A percentile compares a stretch with the other conserved stretches of the same genome.
These are phyloP conservation scores for Merluccius polli DNA, from an alignment of 2,797 vertebrate species.

Conservation along the genomic window DNA sequence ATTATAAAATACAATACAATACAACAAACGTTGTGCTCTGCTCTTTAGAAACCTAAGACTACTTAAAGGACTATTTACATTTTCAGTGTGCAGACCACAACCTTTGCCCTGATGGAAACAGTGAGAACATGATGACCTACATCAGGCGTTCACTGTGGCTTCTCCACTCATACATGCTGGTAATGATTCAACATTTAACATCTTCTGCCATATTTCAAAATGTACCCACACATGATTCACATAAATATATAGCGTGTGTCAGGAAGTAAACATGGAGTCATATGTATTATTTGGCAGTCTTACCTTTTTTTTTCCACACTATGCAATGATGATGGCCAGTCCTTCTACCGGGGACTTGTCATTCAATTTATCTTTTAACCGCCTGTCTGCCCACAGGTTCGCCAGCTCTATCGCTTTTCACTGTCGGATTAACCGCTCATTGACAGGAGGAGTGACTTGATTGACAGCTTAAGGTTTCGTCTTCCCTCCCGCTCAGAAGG, in stretches of 20 bases:
- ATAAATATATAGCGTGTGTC: not conserved
- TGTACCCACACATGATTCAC: not conserved
- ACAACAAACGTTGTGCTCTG: not conserved
- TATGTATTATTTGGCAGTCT: not conserved
- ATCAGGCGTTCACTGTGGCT: not conserved
- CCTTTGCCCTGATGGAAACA: not conserved
- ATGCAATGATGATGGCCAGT: slow-evolving; percentile 17
- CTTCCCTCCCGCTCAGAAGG: slow-evolving; percentile 52
- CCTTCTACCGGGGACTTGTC: slow-evolving; percentile 23
- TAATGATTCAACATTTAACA: not conserved
- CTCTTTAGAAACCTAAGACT: not conserved
- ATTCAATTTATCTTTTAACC: slow-evolving; percentile 51
- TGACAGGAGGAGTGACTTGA: slow-evolving; percentile 64
- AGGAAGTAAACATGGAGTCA: not conserved
- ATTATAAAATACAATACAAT: no score
- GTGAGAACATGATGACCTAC: not conserved
- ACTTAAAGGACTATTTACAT: no score
- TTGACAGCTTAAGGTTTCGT: slow-evolving; percentile 61
- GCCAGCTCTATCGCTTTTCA: slow-evolving; percentile 53
- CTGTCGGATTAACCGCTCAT: slow-evolving; percentile 60
- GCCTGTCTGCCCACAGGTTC: slow-evolving; percentile 34
- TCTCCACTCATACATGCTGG: not conserved
- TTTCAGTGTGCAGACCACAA: not conserved
- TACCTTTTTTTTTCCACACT: slow-evolving; percentile 10
- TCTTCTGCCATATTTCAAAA: not conserved